Evolutionary conservation across 2,888 invertebrate genomes (phyloP).

Genomic region (Incurvaria masculella): DNA sequence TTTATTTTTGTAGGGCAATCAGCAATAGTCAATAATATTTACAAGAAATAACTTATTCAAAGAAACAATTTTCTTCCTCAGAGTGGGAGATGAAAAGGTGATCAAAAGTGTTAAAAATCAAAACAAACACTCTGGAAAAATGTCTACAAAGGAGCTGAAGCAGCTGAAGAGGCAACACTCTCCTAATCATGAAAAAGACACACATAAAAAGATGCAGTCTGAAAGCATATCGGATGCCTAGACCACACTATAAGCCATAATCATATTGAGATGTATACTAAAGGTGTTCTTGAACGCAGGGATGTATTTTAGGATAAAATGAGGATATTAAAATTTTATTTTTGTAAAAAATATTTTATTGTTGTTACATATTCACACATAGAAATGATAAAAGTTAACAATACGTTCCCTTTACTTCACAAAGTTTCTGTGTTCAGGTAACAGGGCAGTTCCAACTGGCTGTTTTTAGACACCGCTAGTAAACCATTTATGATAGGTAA

Average conservation of each 20-base stretch:
- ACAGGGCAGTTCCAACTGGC: too few species aligned
- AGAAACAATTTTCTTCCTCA: neutral
- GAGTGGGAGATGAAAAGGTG: neutral
- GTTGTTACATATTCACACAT: conserved; percentile 24
- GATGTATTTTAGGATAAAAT: too few species aligned
- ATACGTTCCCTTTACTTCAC: neutral
- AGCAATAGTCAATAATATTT: too few species aligned
- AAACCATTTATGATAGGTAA: too few species aligned
- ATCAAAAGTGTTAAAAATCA: neutral
- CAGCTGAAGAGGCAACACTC: neutral
- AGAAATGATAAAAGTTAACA: conserved; percentile 5
- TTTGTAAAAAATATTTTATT: neutral
- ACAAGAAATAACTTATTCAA: too few species aligned
- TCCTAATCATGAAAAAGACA: neutral
- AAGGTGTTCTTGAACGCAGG: too few species aligned
- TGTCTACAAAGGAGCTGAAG: neutral
- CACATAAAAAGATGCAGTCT: neutral
- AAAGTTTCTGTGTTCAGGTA: too few species aligned
- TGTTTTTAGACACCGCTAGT: too few species aligned
- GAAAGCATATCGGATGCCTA: neutral
- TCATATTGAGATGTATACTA: too few species aligned
- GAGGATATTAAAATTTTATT: conserved; percentile 1
- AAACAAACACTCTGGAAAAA: neutral
- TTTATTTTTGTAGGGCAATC: too few species aligned
- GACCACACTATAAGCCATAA: too few species aligned